A percentile compares a stretch with the other conserved stretches of the same genome.
These are phyloP conservation scores for Macroramphosus scolopax DNA, from an alignment of 2,797 vertebrate species.

Conservation along the genomic window DNA sequence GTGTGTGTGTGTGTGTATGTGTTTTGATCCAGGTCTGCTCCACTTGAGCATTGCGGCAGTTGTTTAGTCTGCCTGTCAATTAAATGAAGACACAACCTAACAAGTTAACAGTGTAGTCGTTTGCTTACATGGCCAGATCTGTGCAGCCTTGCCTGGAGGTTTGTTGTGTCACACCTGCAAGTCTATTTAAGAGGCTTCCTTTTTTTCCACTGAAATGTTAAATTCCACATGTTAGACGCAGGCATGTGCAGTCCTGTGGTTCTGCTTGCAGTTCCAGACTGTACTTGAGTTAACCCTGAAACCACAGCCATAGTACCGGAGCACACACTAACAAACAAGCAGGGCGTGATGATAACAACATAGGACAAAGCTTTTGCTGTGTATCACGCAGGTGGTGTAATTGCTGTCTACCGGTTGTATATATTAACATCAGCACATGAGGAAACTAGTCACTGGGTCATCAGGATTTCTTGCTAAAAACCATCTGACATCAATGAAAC, in stretches of 20 bases:
- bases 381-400: background rate
- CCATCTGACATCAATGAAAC: slow-evolving; percentile 47
- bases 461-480: slow-evolving; percentile 46
- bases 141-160: slow-evolving; percentile 1
- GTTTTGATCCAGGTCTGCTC: no score
- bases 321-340: slow-evolving; percentile 13
- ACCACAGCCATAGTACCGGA: background rate
- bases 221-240: slow-evolving; percentile 55
- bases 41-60: no score
- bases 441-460: slow-evolving; percentile 27
- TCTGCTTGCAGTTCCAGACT: slow-evolving; percentile 11
- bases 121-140: background rate
- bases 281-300: slow-evolving; percentile 1
- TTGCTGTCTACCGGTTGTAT: no score
- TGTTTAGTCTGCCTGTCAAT: no score
- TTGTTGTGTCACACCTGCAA: background rate
- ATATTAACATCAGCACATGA: no score
- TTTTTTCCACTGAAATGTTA: slow-evolving; percentile 57
- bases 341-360: background rate
- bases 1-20: no score
- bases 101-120: no score
- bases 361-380: background rate
- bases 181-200: slow-evolving; percentile 17
- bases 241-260: slow-evolving; percentile 48
- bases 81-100: no score